These are phyloP conservation scores for Cryptophagus acutangulus DNA, from an alignment of 2,888 invertebrate genomes.

Conservation along the genomic window DNA sequence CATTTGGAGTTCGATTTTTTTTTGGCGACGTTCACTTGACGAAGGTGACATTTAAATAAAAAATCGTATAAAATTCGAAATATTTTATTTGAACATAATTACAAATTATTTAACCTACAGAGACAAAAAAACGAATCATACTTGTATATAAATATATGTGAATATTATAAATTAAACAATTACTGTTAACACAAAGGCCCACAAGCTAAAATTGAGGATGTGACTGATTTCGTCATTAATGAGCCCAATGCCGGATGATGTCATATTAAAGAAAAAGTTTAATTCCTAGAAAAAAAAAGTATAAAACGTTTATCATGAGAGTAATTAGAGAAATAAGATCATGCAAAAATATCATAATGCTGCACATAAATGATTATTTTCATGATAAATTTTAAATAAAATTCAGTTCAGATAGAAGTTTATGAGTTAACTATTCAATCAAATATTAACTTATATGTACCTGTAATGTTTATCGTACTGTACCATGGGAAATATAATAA, in stretches of 20 bases:
- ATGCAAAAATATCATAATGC: slow-evolving; percentile 19
- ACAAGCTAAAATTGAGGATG: slow-evolving; percentile 10
- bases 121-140: too few relatives aligned
- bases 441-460: slow-evolving; percentile 8
- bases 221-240: slow-evolving; percentile 23
- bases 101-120: too few relatives aligned
- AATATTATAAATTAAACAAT: too few relatives aligned
- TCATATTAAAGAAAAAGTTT: slow-evolving; percentile 35
- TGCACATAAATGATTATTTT: slow-evolving; percentile 2
- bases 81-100: too few relatives aligned
- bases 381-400: neutral
- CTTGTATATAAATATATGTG: too few relatives aligned
- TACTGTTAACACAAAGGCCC: too few relatives aligned
- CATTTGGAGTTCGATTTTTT: too few relatives aligned
- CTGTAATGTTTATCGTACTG: slow-evolving; percentile 7
- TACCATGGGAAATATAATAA: slow-evolving; percentile 8
- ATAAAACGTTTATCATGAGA: slow-evolving; percentile 11
- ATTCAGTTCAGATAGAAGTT: slow-evolving; percentile 4
- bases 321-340: slow-evolving; percentile 13
- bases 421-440: slow-evolving; percentile 1
- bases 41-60: too few relatives aligned
- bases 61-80: too few relatives aligned
- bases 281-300: slow-evolving; percentile 33
- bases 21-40: too few relatives aligned
- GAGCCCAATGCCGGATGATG: slow-evolving; percentile 33